Evolutionary conservation across 2,888 invertebrate genomes (phyloP).

Genomic region (Pandemis corylana): DNA sequence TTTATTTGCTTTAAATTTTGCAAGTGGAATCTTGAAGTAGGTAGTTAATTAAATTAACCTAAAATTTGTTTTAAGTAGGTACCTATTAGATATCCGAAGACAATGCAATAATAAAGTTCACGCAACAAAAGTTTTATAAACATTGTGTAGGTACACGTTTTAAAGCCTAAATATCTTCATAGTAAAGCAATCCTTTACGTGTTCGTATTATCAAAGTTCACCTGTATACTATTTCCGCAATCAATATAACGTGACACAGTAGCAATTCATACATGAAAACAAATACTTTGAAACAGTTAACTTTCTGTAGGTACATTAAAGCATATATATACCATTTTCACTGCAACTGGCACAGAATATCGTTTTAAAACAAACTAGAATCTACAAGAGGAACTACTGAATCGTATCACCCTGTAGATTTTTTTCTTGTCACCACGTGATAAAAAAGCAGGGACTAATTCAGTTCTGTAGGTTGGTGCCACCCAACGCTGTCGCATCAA

Average conservation of each 20-base stretch:
- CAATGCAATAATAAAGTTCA: too few relatives aligned
- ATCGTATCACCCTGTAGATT: conserved; percentile 62
- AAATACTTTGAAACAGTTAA: neutral
- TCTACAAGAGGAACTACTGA: neutral
- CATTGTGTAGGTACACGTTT: too few relatives aligned
- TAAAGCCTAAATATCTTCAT: neutral
- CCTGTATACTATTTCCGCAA: neutral
- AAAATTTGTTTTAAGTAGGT: too few relatives aligned
- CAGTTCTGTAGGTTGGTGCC: conserved; percentile 74
- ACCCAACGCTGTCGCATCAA: conserved; percentile 81
- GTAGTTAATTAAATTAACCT: too few relatives aligned
- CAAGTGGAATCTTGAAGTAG: too few relatives aligned
- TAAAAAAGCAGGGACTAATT: conserved; percentile 81
- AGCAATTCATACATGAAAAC: neutral
- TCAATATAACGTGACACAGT: neutral
- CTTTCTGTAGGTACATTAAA: too few relatives aligned
- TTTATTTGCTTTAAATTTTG: too few relatives aligned
- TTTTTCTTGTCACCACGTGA: conserved; percentile 79
- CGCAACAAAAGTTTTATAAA: too few relatives aligned
- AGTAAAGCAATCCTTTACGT: neutral
- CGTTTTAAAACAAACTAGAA: neutral
- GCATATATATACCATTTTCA: too few relatives aligned
- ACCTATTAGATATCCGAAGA: too few relatives aligned
- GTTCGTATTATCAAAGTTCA: too few relatives aligned
- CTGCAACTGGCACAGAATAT: too few relatives aligned